Evolutionary conservation across 2,888 invertebrate species (phyloP).

Genomic region (Philaethria dido): DNA sequence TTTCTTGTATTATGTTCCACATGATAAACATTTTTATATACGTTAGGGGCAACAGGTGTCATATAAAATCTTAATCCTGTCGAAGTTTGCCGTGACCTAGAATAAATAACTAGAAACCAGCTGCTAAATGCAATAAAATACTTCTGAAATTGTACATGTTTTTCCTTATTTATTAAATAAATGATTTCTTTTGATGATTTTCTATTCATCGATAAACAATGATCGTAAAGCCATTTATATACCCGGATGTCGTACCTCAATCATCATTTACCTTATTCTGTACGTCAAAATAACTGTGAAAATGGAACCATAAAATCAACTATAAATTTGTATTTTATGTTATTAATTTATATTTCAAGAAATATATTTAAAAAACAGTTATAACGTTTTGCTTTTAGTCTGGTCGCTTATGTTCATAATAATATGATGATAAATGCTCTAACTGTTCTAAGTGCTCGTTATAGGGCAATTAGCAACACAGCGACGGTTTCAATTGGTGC

Average conservation of each 20-base stretch:
- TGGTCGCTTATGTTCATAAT: conserved; percentile 31
- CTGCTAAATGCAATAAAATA: conserved; percentile 5
- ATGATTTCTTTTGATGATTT: neutral
- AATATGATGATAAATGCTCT: conserved; percentile 54
- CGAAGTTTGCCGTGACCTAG: conserved; percentile 53
- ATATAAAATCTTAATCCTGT: conserved; percentile 28
- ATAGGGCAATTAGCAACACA: conserved; percentile 62
- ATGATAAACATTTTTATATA: neutral
- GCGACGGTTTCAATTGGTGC: conserved; percentile 62
- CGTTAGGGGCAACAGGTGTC: conserved; percentile 35
- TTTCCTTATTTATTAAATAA: neutral
- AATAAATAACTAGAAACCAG: conserved; percentile 44
- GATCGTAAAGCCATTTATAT: conserved; percentile 40
- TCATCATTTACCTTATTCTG: conserved; percentile 35
- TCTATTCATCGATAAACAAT: neutral
- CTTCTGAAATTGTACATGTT: no score
- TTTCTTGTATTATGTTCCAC: neutral
- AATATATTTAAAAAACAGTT: neutral
- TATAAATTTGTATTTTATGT: no score
- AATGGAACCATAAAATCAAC: no score
- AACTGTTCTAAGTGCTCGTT: conserved; percentile 66
- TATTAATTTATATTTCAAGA: neutral
- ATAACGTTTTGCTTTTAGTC: neutral
- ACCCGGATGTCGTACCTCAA: conserved; percentile 39
- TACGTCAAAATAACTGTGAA: conserved; percentile 28